Evolutionary conservation across 2,113 vertebrate species (phyloP).

Genomic region (Chroicocephalus ridibundus): DNA sequence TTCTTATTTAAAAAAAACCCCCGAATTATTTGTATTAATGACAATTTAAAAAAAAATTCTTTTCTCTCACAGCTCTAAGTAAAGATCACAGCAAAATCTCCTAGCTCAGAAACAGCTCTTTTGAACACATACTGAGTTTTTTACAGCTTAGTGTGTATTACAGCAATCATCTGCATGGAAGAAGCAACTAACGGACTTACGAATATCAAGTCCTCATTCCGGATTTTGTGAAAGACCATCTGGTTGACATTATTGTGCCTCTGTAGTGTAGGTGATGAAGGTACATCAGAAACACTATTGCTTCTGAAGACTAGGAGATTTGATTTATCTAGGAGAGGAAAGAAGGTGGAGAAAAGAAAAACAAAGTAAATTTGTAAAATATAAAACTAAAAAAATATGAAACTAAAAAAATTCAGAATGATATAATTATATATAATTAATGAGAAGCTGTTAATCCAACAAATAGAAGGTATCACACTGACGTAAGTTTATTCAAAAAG

Average conservation of each 20-base stretch:
- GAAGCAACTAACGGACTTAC: conserved; percentile 74
- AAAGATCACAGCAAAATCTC: background rate
- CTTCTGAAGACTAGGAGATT: conserved; percentile 93
- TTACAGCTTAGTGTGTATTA: background rate
- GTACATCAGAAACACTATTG: conserved; percentile 80
- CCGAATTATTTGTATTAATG: background rate
- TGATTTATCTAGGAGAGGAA: conserved; percentile 85
- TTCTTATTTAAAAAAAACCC: background rate
- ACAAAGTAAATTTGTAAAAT: background rate
- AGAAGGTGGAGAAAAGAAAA: background rate
- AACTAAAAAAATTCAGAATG: background rate
- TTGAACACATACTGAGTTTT: background rate
- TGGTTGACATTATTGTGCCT: conserved; percentile 93
- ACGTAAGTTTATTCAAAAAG: background rate
- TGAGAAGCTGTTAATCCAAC: background rate
- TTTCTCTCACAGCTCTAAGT: background rate
- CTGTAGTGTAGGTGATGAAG: conserved; percentile 80
- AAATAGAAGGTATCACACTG: background rate
- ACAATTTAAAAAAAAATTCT: background rate
- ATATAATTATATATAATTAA: background rate
- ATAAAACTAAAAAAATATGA: background rate
- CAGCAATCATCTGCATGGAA: background rate
- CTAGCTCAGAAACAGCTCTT: background rate
- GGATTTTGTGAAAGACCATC: conserved; percentile 99
- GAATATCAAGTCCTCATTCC: conserved; percentile 89